Base-by-base conservation (phyloP, 2,113 vertebrate species). In the Colius striatus region DNA sequence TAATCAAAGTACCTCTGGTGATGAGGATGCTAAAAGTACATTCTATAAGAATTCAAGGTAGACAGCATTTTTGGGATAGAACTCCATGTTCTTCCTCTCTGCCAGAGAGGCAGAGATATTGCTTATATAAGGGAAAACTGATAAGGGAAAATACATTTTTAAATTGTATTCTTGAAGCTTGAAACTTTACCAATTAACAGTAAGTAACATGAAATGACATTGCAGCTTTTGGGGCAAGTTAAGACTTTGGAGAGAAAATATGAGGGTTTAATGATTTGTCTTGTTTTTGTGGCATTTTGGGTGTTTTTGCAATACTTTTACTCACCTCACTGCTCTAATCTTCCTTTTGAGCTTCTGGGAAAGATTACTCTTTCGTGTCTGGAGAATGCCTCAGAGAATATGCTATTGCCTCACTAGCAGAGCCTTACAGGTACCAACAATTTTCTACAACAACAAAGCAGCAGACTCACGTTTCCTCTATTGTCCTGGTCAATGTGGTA, bases 251-350 rank as follows among this genome's bases (percentile, higher is more conserved):
- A 87, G 30, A 77, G 43, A 74, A 84, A 92, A 81, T 22, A 50
- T 10, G 48, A 91, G 17, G 6, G 23, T 81, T 92, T 84, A 74
- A 74, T 25, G 9, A 55, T 84, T 91, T 77, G 47, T 74, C 47
- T 84, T 89, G 36, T 68, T 94, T 96, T 79, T 63, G 57, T 94
- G 87, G 60, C 48, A 65, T 71, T 87, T 47, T 89, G 89, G 65
- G 15, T 86, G 41, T 50, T 95, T 88, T 95, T 92, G 83, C 54
- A 84, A 90, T 76, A 57, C 87, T 94, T 96, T 94, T 90, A 90
- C 71, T 95, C 45, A 58, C 11, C 21, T 47, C 43, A 67, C 30
- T 54, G 7, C 20, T 75, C 5, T 16, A 73, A 26, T 81, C 38
- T 78, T 92, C 22, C 11, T 57, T 92, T 95, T 50, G 23, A 48